Evolutionary conservation across 2,113 vertebrate species (phyloP), one percentile per base, ranked within the genome.

Genomic region (Thunnus thynnus): DNA sequence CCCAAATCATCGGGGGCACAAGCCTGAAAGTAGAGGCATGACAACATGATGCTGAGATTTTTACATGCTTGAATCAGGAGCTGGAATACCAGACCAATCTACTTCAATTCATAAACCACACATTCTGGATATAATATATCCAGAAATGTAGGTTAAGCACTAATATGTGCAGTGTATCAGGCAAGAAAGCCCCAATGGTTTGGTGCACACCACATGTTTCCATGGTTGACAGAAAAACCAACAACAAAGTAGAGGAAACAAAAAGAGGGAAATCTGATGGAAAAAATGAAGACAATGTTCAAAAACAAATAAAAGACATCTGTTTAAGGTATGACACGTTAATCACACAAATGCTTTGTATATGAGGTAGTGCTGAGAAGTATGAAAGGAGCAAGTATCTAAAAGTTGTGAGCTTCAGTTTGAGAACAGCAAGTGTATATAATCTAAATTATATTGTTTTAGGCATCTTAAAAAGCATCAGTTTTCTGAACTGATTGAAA

Each of bases 1-100:
- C 89, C 91, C 91, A 93, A 94, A 91, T 94, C 94, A 95, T 94
- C 94, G 91, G 92, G 89, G 93, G 90, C 78, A 76, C 84, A 92
- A 94, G 91, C 90, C 94, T 95, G 94, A 88, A 94, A 94, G 85
- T 87, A 95, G 81, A 94, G 87, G 91, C 76, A 89, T 69, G 79
- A 85, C 57, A 88, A 83, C 68, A 75, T 89, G 27, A 89, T 70
- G 73, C 85, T 80, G 87, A 80, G 32, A 57, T 76, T 78, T 72
- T 52, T 56, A 74, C 82, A 78, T 44, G 50, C 73, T 80, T 57
- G 65, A 78, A 64, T 81, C 57, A 75, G 69, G 80, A 66, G 48
- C 76, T 73, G 62, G 81, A 67, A 44, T 78, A 36, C 69, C 82
- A 78, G 57, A 70, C 58, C 18, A 52, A 60, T 82, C 16, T 58